Percentiles rank a stretch among this genome's conserved stretches.
phyloP scores from a whole-genome alignment of 2,797 vertebrate genomes.

The Aplochiton taeniatus region DNA sequence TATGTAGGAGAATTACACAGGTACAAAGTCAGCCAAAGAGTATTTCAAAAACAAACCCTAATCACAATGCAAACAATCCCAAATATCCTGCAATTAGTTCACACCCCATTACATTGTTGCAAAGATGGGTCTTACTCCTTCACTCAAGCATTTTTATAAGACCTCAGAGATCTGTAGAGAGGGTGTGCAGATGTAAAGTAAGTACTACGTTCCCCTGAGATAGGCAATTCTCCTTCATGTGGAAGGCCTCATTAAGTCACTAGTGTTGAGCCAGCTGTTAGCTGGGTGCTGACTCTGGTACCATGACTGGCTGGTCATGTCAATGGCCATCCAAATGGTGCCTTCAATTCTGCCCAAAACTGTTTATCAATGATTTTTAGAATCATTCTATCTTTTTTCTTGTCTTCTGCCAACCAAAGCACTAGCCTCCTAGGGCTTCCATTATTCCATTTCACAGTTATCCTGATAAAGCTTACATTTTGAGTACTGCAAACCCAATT shows the following conservation, averaged over 20 bases:
- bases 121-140: no score
- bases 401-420: no score
- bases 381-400: no score
- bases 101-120: no score
- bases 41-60: neutral
- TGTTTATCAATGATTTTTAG: no score
- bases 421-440: no score
- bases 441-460: no score
- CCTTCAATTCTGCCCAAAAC: neutral
- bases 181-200: conserved; percentile 58
- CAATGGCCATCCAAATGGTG: neutral
- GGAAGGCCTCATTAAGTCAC: conserved; percentile 65
- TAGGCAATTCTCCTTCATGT: conserved; percentile 62
- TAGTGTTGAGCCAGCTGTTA: conserved; percentile 57
- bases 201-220: conserved; percentile 55
- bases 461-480: no score
- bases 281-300: conserved; percentile 21
- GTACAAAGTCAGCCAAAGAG: neutral
- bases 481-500: no score
- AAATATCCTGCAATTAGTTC: no score
- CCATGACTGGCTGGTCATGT: neutral
- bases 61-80: no score
- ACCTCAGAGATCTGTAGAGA: conserved; percentile 49
- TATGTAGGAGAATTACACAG: neutral
- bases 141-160: conserved; percentile 19